These are phyloP conservation scores for Neotoxoptera formosana DNA, from an alignment of 1,140 invertebrate genomes.

Conservation along the genomic window DNA sequence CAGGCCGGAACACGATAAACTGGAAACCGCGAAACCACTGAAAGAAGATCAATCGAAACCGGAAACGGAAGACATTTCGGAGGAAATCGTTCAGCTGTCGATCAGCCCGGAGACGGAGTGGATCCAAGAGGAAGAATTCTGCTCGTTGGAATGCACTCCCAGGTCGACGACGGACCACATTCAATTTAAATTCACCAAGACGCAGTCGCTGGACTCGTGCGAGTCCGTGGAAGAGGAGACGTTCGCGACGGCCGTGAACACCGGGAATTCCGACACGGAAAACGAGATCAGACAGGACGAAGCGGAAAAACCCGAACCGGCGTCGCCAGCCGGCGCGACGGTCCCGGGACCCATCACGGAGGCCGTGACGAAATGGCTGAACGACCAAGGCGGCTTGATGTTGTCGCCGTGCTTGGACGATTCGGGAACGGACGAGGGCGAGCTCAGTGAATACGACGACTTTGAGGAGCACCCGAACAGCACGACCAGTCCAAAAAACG, in stretches of 20 bases:
- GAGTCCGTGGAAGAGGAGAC: conserved; percentile 55
- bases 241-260: conserved; percentile 40
- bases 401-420: conserved; percentile 52
- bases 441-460: conserved; percentile 60
- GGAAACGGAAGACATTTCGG: neutral
- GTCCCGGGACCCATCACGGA: conserved; percentile 60
- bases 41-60: neutral
- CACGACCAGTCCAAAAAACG: conserved; percentile 63
- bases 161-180: neutral
- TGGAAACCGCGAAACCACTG: neutral
- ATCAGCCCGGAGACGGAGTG: neutral
- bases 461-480: conserved; percentile 59
- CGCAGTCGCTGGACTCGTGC: conserved; percentile 1
- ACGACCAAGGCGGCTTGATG: conserved; percentile 60
- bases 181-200: conserved; percentile 31
- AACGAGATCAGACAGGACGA: conserved; percentile 10
- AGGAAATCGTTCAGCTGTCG: neutral
- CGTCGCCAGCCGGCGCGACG: neutral
- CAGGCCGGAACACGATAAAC: neutral
- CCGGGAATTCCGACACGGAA: neutral
- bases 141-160: neutral
- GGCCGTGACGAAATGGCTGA: conserved; percentile 63
- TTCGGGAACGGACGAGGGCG: conserved; percentile 57
- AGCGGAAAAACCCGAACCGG: neutral
- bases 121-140: conserved; percentile 25